Evolutionary conservation across 2,888 invertebrate genomes (phyloP), one percentile per base, ranked within the genome.

Genomic region (Diloba caeruleocephala): DNA sequence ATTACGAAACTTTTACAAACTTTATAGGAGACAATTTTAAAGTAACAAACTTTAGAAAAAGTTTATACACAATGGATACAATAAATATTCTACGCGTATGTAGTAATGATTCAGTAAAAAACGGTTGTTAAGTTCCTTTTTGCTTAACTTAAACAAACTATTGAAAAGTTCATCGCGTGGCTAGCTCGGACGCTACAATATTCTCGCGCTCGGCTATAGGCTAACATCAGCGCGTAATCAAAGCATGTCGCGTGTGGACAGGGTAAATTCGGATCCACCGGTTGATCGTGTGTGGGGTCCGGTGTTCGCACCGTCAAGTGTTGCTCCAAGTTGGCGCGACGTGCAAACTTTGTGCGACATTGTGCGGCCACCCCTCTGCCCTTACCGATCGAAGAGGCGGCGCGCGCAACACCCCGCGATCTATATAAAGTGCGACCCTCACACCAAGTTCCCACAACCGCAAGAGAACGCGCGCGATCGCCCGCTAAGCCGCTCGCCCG

Each of bases 401-500:
- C 90, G 92, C 90, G 91, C 91, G 91, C 90, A 89, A 75, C 84
- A 75, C 81, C 83, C 78, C 69, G 60, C 67, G 63, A 46, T 76
- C 76, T 88, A 94, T 94, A 94, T 93, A 94, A 94, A 89, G 79
- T 85, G 74, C 84, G 79, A 66, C 80, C 79, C 84, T 82, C 81
- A 80, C 85, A 81, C 81, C 84, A 84, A 80, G 76, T 84, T 88
- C 87, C 81, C 92, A 93, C 94, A 93, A 94, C 89, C 94, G 94
- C 93, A 92, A 92, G 93, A 94, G 94, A 89, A 84, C 90, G 91
- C 89, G 91, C 89, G 91, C 90, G 91, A 93, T 88, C 91, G 81
- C 78, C 81, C 90, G 80, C 76, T 89, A 82, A 81, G 89, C 90
- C 90, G 92, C 91, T 90, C 92, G 90, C 88, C 90, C 83, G 90